Base-by-base conservation (phyloP, 2,888 invertebrate species). In the Beris chalybata region DNA sequence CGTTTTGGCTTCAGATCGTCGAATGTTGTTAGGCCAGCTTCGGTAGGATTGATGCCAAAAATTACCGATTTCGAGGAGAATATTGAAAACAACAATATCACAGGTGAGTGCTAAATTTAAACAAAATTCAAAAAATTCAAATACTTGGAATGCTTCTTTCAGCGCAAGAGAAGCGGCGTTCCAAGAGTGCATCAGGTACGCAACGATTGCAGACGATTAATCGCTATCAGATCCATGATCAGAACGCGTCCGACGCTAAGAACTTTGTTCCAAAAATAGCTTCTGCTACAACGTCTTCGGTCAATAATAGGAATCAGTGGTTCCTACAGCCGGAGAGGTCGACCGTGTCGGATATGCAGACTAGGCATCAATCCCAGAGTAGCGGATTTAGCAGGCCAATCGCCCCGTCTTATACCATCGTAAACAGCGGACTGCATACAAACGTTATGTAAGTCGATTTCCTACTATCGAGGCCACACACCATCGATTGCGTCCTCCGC, bases 1-100 rank as follows among this genome's bases (percentile, higher is more conserved):
- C 87, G 91, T 76, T 92, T 91, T 80, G 91, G 91, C 73, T 91
- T 90, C 82, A 85, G 90, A 74, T 88, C 89, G 76, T 76, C 82
- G 4, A 75, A 74, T 70, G 64, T 75, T 59, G 74, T 76, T 48
- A 74, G 81, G 48, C 84, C 84, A 73, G 79, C 83, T n/a, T 83
- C 85, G 70, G 84, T 84, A 72, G 77, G 79, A 30, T 85, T 89
- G 76, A 86, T 88, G 67, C 87, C 89, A 74, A 87, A 86, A 79
- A 87, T 89, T 63, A 85, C 85, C 48, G 89, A 90, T 79, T 71
- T 85, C 83, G 70, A 83, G 64, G 78, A 82, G 73, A 81, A 82
- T 74, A 81, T 72, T 48, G 74, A 74, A 68, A 77, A 85, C 74
- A 85, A 85, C 74, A 84, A 84, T 76, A 79, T 79, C 72, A 76